phyloP scores from a whole-genome alignment of 2,888 invertebrate genomes.

The Dryobota labecula region DNA sequence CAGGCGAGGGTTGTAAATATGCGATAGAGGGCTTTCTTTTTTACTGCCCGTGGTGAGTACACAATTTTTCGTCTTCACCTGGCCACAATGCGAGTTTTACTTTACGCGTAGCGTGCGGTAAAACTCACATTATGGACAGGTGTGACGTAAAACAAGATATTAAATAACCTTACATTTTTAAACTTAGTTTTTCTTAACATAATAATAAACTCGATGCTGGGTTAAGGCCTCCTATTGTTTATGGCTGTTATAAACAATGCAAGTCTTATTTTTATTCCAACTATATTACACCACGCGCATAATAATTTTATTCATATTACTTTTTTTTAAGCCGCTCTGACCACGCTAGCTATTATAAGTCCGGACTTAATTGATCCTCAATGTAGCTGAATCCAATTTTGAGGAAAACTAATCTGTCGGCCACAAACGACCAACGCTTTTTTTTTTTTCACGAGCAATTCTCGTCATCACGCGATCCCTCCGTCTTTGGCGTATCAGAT shows the following conservation, averaged over 20 bases:
- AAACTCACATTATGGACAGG: too few species aligned
- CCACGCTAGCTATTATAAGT: conserved; percentile 17
- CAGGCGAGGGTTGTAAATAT: too few species aligned
- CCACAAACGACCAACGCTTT: conserved; percentile 19
- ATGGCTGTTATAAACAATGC: conserved; percentile 15
- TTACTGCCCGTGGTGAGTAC: too few species aligned
- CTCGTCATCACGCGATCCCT: conserved; percentile 70
- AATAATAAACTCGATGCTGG: conserved; percentile 11
- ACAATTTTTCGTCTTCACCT: too few species aligned
- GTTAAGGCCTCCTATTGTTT: conserved; percentile 33
- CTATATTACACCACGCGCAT: conserved; percentile 5
- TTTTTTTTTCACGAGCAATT: conserved; percentile 63
- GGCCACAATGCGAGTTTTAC: too few species aligned
- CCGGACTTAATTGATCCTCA: conserved; percentile 53
- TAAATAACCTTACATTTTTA: background rate
- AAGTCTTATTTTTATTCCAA: conserved; percentile 32
- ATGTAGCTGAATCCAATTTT: conserved; percentile 57
- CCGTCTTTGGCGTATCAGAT: conserved; percentile 51
- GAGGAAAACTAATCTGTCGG: conserved; percentile 55
- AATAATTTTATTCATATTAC: conserved; percentile 25
- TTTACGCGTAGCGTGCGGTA: too few species aligned
- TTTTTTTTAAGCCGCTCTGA: conserved; percentile 8
- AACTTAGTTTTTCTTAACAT: background rate
- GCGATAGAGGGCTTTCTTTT: too few species aligned
- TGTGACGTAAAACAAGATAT: background rate